A percentile compares a stretch with the other conserved stretches of the same genome.
Conservation (phyloP, 1,140 invertebrate genomes). For the Formica selysi region DNA sequence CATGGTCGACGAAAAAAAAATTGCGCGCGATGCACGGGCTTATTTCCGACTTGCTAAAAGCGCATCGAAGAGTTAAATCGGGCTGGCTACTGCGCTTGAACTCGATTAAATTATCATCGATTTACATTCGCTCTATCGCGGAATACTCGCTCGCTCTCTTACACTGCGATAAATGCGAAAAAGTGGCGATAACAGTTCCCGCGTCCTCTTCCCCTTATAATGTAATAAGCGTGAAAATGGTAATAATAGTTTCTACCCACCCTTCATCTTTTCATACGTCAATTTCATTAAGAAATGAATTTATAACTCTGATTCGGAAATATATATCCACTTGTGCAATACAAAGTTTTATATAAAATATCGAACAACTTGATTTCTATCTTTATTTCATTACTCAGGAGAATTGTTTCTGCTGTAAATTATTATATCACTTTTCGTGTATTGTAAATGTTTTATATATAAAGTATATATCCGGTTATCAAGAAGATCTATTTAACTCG, state of each 20-base stretch:
- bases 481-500: too few species aligned
- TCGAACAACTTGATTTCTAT: not conserved
- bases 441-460: too few species aligned
- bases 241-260: slow-evolving; percentile 19
- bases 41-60: slow-evolving; percentile 33
- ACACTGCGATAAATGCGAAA: slow-evolving; percentile 36
- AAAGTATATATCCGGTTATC: too few species aligned
- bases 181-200: slow-evolving; percentile 12
- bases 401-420: slow-evolving; percentile 13
- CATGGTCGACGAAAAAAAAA: not conserved
- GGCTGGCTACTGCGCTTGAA: slow-evolving; percentile 27
- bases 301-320: slow-evolving; percentile 7
- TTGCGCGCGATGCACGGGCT: slow-evolving; percentile 15
- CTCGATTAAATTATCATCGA: slow-evolving; percentile 53
- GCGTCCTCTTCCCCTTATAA: not conserved
- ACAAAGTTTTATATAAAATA: not conserved
- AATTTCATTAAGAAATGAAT: slow-evolving; percentile 3
- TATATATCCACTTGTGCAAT: not conserved
- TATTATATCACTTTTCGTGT: not conserved
- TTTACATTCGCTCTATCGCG: slow-evolving; percentile 39
- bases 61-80: slow-evolving; percentile 42
- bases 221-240: slow-evolving; percentile 35
- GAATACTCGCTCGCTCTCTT: slow-evolving; percentile 20
- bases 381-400: slow-evolving; percentile 5
- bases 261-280: not conserved